Evolutionary conservation across 2,888 invertebrate genomes (phyloP).

Genomic region (Dorcus hopei): DNA sequence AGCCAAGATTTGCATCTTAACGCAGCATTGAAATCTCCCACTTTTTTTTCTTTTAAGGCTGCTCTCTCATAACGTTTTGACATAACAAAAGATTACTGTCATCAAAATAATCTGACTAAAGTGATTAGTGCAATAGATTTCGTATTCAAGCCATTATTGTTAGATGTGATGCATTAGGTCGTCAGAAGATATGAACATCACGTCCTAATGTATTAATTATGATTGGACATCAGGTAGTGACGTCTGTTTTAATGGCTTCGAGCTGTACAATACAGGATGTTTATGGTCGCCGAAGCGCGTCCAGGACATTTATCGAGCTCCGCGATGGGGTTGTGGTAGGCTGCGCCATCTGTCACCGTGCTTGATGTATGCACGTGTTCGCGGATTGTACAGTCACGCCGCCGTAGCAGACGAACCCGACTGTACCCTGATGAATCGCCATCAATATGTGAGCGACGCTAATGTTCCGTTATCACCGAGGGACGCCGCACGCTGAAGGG

Average conservation of each 20-base stretch:
- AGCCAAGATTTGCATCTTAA: no score
- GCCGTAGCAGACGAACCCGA: neutral
- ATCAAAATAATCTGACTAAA: no score
- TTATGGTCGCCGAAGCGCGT: conserved; percentile 29
- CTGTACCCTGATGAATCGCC: conserved; percentile 4
- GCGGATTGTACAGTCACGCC: conserved; percentile 25
- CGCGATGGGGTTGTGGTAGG: conserved; percentile 35
- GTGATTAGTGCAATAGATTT: no score
- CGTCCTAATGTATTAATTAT: conserved; percentile 37
- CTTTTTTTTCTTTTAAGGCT: no score
- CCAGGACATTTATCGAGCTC: conserved; percentile 36
- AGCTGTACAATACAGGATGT: conserved; percentile 33
- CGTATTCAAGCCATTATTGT: neutral
- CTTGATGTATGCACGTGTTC: conserved; percentile 41
- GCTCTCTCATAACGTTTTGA: no score
- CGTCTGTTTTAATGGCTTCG: conserved; percentile 40
- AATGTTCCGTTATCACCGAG: conserved; percentile 4
- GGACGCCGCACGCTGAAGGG: neutral
- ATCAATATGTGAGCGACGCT: conserved; percentile 6
- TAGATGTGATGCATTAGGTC: neutral
- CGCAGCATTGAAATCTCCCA: no score
- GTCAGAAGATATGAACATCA: conserved; percentile 31
- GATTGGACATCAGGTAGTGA: conserved; percentile 40
- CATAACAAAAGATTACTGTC: no score
- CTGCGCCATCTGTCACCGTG: conserved; percentile 40